Evolutionary conservation across 2,888 invertebrate species (phyloP).

Genomic region (Trissolcus brochymenae): DNA sequence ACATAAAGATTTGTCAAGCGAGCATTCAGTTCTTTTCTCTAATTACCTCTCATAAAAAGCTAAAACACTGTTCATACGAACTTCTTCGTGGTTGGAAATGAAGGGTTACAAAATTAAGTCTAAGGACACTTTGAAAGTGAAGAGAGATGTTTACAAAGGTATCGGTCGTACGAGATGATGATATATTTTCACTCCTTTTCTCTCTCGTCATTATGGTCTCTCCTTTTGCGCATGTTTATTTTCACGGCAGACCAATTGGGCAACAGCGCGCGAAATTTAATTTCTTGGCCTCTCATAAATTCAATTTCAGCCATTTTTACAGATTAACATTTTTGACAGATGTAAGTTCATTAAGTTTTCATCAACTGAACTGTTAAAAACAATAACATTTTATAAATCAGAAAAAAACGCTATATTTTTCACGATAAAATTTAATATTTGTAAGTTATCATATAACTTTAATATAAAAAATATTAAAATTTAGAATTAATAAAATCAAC

Average conservation of each 20-base stretch:
- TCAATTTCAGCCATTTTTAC: no score
- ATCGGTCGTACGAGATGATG: constrained; percentile 20
- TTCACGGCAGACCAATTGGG: constrained; percentile 1
- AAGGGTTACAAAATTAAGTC: neutral
- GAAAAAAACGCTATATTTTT: no score
- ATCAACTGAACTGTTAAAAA: no score
- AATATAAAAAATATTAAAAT: no score
- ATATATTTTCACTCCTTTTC: constrained; percentile 32
- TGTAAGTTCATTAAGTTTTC: no score
- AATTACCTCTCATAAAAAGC: neutral
- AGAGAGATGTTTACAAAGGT: constrained; percentile 28
- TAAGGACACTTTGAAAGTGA: constrained; percentile 1
- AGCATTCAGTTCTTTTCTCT: neutral
- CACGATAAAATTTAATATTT: no score
- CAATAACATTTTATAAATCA: no score
- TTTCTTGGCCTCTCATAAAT: no score
- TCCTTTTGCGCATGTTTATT: constrained; percentile 22
- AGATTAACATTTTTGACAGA: no score
- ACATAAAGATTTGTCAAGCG: constrained; percentile 62
- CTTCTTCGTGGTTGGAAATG: neutral
- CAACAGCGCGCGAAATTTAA: constrained; percentile 4
- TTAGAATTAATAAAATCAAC: no score
- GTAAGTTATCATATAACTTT: no score
- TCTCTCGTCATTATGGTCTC: constrained; percentile 21
- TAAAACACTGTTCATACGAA: neutral